A percentile compares a stretch with the other conserved stretches of the same genome.
Conservation (phyloP, 1,140 invertebrate species). For the Kradibia gibbosae region DNA sequence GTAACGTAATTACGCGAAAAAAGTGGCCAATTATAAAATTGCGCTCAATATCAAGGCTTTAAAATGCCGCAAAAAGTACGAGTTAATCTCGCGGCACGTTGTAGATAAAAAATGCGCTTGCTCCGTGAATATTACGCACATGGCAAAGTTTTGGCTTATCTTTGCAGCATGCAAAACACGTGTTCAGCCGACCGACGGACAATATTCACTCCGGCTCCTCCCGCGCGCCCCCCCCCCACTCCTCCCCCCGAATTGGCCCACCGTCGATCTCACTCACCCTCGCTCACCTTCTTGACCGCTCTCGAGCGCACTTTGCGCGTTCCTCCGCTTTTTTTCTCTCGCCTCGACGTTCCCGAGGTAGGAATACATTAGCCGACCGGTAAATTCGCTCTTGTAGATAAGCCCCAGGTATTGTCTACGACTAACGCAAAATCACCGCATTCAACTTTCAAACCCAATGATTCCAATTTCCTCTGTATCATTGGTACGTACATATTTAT, state of each 20-base stretch:
- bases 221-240: not conserved
- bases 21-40: not conserved
- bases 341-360: not conserved
- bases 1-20: constrained; percentile 24
- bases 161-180: constrained; percentile 32
- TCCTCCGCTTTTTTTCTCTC: not conserved
- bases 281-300: no score
- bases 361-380: no score
- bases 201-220: not conserved
- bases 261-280: no score
- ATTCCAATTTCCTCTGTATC: no score
- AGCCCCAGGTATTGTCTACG: no score
- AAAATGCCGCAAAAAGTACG: not conserved
- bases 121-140: constrained; percentile 11
- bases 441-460: no score
- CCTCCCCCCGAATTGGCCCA: not conserved
- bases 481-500: no score
- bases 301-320: not conserved
- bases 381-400: no score
- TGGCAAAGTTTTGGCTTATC: constrained; percentile 12
- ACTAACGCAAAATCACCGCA: no score
- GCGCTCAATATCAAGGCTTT: not conserved
- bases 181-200: constrained; percentile 10
- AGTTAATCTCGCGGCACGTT: constrained; percentile 23
- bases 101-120: not conserved